Base-by-base conservation (phyloP, 2,113 vertebrate species). In the Setophaga kirtlandii region DNA sequence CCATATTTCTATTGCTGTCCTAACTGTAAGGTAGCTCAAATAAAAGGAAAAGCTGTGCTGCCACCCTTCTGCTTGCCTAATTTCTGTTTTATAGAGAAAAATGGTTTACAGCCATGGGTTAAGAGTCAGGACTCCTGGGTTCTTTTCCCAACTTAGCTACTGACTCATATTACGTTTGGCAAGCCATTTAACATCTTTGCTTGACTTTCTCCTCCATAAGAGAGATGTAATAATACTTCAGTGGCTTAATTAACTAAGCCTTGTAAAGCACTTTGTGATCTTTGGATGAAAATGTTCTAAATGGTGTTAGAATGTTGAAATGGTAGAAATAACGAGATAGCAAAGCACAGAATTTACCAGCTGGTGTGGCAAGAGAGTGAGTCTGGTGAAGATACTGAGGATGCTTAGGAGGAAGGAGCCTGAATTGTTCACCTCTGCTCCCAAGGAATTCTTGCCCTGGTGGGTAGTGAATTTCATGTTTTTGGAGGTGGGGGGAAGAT, bases 81-180 rank as follows among this genome's bases (percentile, higher is more conserved):
- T 94, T 94, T 94, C 60, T 93, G 7, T 75, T 90, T 96, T 83
- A 78, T 78, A 81, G 83, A 90, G 90, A 94, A 90, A 96, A 94
- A 83, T 93, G 60, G 83, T 93, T 97, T 95, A 88, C 79, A 93
- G 85, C 88, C 74, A 37, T 53, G 52, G 85, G 93, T 95, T 94
- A 95, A 78, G 85, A 95, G 87, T 96, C 90, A 96, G 68, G 76
- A 75, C 90, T 95, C 92, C 44, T 79, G 94, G 88, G 94, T 93
- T 96, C 69, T 94, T 95, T 97, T 93, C 83, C 90, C 83, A 94
- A 88, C 76, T 92, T 93, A 96, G 93, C 92, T 96, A 93, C 93
- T 83, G 90, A 90, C 94, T 97, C 79, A 39, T 89, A 68, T 96
- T 97, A 90, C 71, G 0, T 92, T 96, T 93, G 88, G 92, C 85